These are phyloP conservation scores for Phymorhynchus buccinoides DNA, from an alignment of 1,140 invertebrate genomes.

Conservation along the genomic window DNA sequence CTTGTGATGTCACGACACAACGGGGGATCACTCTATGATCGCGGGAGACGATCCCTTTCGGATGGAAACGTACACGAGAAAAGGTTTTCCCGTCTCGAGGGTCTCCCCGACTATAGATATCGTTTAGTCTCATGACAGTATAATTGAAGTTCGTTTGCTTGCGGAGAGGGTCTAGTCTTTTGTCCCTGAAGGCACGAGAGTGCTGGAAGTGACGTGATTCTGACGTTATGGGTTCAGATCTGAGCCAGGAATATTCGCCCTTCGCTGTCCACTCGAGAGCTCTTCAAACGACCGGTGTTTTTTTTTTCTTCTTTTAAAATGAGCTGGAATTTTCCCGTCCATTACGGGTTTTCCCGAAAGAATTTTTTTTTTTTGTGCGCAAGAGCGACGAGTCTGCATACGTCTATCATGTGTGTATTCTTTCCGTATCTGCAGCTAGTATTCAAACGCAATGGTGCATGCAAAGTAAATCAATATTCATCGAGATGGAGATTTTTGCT, in stretches of 20 bases:
- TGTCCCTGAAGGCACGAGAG: background rate
- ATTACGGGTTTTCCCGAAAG: background rate
- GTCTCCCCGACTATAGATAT: conserved; percentile 31
- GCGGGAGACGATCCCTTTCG: conserved; percentile 21
- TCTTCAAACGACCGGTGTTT: conserved; percentile 3
- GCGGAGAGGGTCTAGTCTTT: background rate
- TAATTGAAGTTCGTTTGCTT: conserved; percentile 39
- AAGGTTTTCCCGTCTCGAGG: conserved; percentile 31
- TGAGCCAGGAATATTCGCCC: conserved; percentile 8
- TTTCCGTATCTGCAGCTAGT: background rate
- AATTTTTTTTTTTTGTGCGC: background rate
- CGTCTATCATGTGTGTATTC: background rate
- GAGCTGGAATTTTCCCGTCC: background rate
- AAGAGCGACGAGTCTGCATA: background rate
- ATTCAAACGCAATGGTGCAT: background rate
- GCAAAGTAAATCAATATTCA: background rate
- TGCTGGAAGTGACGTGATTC: background rate
- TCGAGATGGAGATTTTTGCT: background rate
- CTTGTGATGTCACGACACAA: conserved; percentile 25
- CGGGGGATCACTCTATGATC: conserved; percentile 39
- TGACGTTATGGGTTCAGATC: background rate
- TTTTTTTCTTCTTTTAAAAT: background rate
- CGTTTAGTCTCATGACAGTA: conserved; percentile 29
- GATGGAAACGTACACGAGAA: conserved; percentile 40
- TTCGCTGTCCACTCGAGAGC: background rate